Evolutionary conservation across 1,140 invertebrate species (phyloP), one percentile per base, ranked within the genome.

Genomic region (Aphidius gifuensis): DNA sequence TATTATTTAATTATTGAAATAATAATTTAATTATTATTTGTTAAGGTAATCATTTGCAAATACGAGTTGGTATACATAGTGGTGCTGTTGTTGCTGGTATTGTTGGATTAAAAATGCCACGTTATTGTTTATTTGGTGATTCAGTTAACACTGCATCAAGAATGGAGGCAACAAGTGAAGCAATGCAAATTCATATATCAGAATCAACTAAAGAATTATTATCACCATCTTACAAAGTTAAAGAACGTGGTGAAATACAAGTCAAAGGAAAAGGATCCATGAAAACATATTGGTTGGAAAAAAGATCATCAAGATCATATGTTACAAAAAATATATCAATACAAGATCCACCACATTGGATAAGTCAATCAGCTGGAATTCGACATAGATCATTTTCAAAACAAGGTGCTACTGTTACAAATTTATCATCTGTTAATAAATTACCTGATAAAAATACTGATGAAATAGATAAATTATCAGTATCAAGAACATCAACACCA

Each of bases 171-270:
- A 94, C 92, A 1, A 92, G 92, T 60, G 87, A 90, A 74, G 89
- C 93, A 0, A 96, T 96, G 90, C 92, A 92, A 79, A 93, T 98
- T 66, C 95, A 98, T 72, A 93, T 98, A 68, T 96, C 94, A 1
- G 87, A 97, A 72, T 89, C 90, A 1, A 97, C 94, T 0, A 88
- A 85, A 69, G 85, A 90, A 66, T 80, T 92, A 5, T 80, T 98
- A 5, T 87, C 90, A 0, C 81, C 86, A 0, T 85, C 84, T 0
- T 98, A 96, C 74, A 85, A 84, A 65, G 87, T 94, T 4, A 84
- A 84, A 9, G 91, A 95, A 74, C 84, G 94, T 21, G 91, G 90
- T 9, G 89, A 92, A 76, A 91, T 93, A 62, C 86, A 90, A 66
- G 89, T 94, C 1, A 94, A 94, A 80, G 92, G 91, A 46, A 93